Percentiles rank a stretch among this genome's conserved stretches.
phyloP scores from a whole-genome alignment of 2,113 vertebrate genomes.

The Myxocyprinus asiaticus region DNA sequence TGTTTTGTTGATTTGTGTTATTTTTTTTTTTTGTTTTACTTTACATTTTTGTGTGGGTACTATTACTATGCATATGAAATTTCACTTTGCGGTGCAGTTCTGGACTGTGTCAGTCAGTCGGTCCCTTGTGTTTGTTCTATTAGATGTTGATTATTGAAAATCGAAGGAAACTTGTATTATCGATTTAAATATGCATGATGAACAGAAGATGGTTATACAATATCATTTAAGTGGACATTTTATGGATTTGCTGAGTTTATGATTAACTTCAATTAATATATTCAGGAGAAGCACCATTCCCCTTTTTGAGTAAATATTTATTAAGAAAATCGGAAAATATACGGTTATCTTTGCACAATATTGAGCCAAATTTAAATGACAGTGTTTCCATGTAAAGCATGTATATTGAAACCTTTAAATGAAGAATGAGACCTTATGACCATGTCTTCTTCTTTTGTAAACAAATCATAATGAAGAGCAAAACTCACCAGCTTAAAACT shows the following conservation, averaged over 20 bases:
- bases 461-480: not conserved
- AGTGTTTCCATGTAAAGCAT: not conserved
- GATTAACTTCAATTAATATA: slow-evolving; percentile 31
- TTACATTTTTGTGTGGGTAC: slow-evolving; percentile 42
- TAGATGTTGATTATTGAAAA: slow-evolving; percentile 34
- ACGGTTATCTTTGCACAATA: slow-evolving; percentile 11
- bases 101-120: slow-evolving; percentile 49
- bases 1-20: slow-evolving; percentile 53
- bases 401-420: not conserved
- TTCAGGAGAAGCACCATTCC: slow-evolving; percentile 15
- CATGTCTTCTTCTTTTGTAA: slow-evolving; percentile 1
- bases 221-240: slow-evolving; percentile 21
- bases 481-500: slow-evolving; percentile 4
- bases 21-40: slow-evolving; percentile 49
- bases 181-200: slow-evolving; percentile 25
- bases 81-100: slow-evolving; percentile 64
- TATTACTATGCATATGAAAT: slow-evolving; percentile 75
- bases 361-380: not conserved
- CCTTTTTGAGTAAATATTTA: not conserved
- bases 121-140: slow-evolving; percentile 37
- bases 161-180: slow-evolving; percentile 27
- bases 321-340: not conserved
- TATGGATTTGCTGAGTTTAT: not conserved
- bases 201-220: slow-evolving; percentile 4
- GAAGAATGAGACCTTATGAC: not conserved